A percentile compares a stretch with the other conserved stretches of the same genome.
Evolutionary conservation across 2,888 invertebrate genomes (phyloP).

Genomic region (Luperina testacea): DNA sequence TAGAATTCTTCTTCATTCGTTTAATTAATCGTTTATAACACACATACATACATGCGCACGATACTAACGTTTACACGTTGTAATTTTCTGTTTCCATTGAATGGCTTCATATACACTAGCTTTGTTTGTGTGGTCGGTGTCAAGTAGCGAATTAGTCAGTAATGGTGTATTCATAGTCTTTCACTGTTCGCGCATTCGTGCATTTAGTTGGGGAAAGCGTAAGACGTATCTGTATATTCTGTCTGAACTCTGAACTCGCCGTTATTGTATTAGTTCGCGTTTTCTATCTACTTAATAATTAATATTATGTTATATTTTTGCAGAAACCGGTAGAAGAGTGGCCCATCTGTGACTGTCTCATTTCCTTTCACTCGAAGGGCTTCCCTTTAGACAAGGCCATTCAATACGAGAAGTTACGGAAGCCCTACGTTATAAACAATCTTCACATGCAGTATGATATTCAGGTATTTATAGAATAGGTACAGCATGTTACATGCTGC

Average conservation of each 20-base stretch:
- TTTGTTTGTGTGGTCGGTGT: slow-evolving; percentile 74
- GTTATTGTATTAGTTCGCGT: slow-evolving; percentile 45
- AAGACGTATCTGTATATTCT: slow-evolving; percentile 22
- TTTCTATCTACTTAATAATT: slow-evolving; percentile 13
- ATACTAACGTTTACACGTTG: slow-evolving; percentile 58
- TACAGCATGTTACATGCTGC: no score
- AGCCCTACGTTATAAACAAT: slow-evolving; percentile 99
- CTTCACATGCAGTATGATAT: slow-evolving; percentile 99
- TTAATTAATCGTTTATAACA: slow-evolving; percentile 58
- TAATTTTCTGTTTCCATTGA: slow-evolving; percentile 71
- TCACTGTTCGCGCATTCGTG: slow-evolving; percentile 43
- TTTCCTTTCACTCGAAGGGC: slow-evolving; percentile 99
- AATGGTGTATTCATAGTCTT: slow-evolving; percentile 60
- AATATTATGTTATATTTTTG: slow-evolving; percentile 58
- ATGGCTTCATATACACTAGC: slow-evolving; percentile 74
- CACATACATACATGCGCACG: slow-evolving; percentile 47
- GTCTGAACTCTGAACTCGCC: slow-evolving; percentile 42
- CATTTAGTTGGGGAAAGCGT: slow-evolving; percentile 52
- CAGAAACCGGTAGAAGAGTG: slow-evolving; percentile 99
- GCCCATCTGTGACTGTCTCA: slow-evolving; percentile 99
- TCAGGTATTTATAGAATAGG: slow-evolving; percentile 90
- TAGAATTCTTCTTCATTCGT: slow-evolving; percentile 57
- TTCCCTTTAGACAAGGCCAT: slow-evolving; percentile 99
- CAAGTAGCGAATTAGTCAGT: slow-evolving; percentile 69
- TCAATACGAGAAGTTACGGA: slow-evolving; percentile 97